Percentiles rank a stretch among this genome's conserved stretches.
These are phyloP conservation scores for Heterodera schachtii DNA, from an alignment of 1,140 invertebrate genomes.

Conservation along the genomic window DNA sequence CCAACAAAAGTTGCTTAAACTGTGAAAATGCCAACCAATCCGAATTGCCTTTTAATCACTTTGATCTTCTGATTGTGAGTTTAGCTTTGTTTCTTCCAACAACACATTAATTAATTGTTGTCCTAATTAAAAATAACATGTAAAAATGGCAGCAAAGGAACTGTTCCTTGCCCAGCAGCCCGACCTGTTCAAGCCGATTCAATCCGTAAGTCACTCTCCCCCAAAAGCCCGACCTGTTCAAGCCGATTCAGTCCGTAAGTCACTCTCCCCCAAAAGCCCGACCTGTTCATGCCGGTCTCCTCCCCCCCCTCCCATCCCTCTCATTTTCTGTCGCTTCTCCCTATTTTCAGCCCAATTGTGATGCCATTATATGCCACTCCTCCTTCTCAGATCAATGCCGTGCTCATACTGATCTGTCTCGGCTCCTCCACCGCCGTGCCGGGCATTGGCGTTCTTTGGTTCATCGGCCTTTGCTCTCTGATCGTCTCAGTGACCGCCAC, in stretches of 20 bases:
- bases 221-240: conserved; percentile 41
- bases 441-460: conserved; percentile 50
- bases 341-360: too few relatives aligned
- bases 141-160: conserved; percentile 39
- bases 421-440: conserved; percentile 41
- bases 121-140: not conserved
- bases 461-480: conserved; percentile 39
- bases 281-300: conserved; percentile 41
- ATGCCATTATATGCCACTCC: too few relatives aligned
- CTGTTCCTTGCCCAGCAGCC: conserved; percentile 46
- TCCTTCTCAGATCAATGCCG: conserved; percentile 38
- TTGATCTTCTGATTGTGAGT: too few relatives aligned
- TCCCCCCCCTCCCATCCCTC: too few relatives aligned
- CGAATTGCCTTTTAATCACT: too few relatives aligned
- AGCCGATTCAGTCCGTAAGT: conserved; percentile 48
- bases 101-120: not conserved
- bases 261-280: conserved; percentile 3
- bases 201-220: conserved; percentile 34
- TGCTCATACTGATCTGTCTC: conserved; percentile 45
- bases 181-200: conserved; percentile 50
- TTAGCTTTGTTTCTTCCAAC: too few relatives aligned
- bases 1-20: too few relatives aligned
- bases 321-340: too few relatives aligned
- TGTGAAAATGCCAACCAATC: too few relatives aligned
- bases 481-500: conserved; percentile 45